Conservation (phyloP, 2,888 invertebrate species). For the Eremobia ochroleuca region DNA sequence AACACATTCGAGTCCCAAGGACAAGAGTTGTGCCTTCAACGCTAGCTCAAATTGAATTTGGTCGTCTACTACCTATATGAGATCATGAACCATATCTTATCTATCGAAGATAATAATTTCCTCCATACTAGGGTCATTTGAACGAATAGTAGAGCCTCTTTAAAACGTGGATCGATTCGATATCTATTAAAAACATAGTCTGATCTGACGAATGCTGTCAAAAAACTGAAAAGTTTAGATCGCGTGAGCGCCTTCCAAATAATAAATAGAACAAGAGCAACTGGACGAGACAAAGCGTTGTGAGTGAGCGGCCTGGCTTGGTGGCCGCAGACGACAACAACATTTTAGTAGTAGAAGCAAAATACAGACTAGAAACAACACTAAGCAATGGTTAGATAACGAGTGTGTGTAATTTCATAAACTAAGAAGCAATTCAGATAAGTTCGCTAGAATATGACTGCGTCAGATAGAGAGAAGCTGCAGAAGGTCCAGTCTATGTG, state of each 20-base stretch:
- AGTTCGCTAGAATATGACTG: slow-evolving; percentile 10
- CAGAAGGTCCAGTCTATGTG: not conserved
- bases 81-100: slow-evolving; percentile 4
- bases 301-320: not conserved
- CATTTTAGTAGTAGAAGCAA: slow-evolving; percentile 4
- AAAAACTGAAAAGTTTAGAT: not conserved
- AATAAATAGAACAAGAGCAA: slow-evolving; percentile 19
- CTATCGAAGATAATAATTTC: not conserved
- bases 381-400: not conserved
- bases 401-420: slow-evolving; percentile 24
- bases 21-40: slow-evolving; percentile 4
- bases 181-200: not conserved
- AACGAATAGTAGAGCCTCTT: slow-evolving; percentile 4
- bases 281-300: slow-evolving; percentile 13
- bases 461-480: not conserved
- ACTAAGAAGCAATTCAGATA: not conserved
- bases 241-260: slow-evolving; percentile 6
- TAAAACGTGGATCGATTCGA: not conserved
- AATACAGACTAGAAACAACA: slow-evolving; percentile 9
- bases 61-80: not conserved
- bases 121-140: not conserved
- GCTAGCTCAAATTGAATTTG: not conserved
- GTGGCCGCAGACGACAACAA: not conserved
- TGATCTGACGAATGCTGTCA: slow-evolving; percentile 7
- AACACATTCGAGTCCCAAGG: not conserved